Evolutionary conservation across 2,888 invertebrate genomes (phyloP).

Genomic region (Drosophila neonasuta): DNA sequence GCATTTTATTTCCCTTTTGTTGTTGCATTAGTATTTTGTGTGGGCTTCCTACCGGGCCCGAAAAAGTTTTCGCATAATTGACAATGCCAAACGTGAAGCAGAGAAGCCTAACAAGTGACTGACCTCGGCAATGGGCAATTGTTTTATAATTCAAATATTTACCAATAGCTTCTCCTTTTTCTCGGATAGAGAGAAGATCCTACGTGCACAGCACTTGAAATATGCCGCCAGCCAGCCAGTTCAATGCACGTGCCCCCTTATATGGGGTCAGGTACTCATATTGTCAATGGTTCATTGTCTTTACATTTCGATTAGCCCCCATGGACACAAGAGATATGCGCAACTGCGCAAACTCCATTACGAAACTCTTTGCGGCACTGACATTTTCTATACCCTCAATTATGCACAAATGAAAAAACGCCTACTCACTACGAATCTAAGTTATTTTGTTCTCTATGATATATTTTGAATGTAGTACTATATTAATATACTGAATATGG

Average conservation of each 20-base stretch:
- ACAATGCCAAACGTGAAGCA: slow-evolving; percentile 50
- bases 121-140: slow-evolving; percentile 44
- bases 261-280: slow-evolving; percentile 40
- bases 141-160: slow-evolving; percentile 59
- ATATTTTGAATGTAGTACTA: too few species aligned
- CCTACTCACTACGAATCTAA: too few species aligned
- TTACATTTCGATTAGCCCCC: slow-evolving; percentile 49
- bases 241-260: slow-evolving; percentile 51
- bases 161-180: slow-evolving; percentile 25
- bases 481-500: too few species aligned
- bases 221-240: slow-evolving; percentile 26
- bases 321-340: slow-evolving; percentile 10
- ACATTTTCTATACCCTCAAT: background rate
- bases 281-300: slow-evolving; percentile 55
- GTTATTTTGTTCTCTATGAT: too few species aligned
- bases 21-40: slow-evolving; percentile 23
- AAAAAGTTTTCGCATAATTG: slow-evolving; percentile 51
- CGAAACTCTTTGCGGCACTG: background rate
- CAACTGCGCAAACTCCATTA: slow-evolving; percentile 46
- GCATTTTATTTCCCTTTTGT: slow-evolving; percentile 1
- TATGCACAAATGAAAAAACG: too few species aligned
- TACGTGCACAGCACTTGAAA: slow-evolving; percentile 45
- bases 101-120: slow-evolving; percentile 50
- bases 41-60: slow-evolving; percentile 12
- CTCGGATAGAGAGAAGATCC: background rate